Base-by-base conservation (phyloP, 37 sponge, comb jelly and placozoan genomes). In the Ianthella basta region DNA sequence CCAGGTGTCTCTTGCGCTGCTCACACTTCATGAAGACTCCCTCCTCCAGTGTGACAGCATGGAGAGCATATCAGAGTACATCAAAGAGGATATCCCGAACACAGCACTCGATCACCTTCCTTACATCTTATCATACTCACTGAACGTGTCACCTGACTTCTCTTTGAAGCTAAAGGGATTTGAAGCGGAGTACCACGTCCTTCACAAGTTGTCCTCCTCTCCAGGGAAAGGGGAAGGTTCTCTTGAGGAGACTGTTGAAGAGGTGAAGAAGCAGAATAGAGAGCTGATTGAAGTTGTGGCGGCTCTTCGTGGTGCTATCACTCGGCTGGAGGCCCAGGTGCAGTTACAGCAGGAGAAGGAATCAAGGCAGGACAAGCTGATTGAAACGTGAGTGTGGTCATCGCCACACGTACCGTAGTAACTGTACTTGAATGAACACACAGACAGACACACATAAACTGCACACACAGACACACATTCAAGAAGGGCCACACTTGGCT, bases 251-350 rank as follows among this genome's bases (percentile, higher is more conserved):
- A 53, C 37, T 19, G 23, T 75, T 15, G 54, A 75, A 41, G n/a
- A 53, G n/a, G 78, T 75, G 53, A 41, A 41, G 78, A 38, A 75
- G 54, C 89, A 88, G 30, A 91, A 91, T 57, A 69, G 40, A 0
- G 80, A 81, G 27, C 65, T 94, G 61, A 85, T 94, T n/a, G 95
- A 94, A 55, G 85, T 91, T 74, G 72, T 94, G 30, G 92, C 92
- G n/a, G 81, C 81, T 24, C 84, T 82, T 59, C 67, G 84, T 20
- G 87, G 87, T 19, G 60, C 78, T 32, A 80, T 91, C 29, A 34
- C 55, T 15, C 80, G 36, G 0, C 81, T 94, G 40, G 84, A 85
- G 41, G 55, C 57, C 34, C 35, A 65, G 40, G 65, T 94, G 64
- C 21, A 34, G 4, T 18, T 8, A 23, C 35, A 88, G 66, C 27